Conservation (phyloP, 2,888 invertebrate genomes). For the Strigamia crassipes region DNA sequence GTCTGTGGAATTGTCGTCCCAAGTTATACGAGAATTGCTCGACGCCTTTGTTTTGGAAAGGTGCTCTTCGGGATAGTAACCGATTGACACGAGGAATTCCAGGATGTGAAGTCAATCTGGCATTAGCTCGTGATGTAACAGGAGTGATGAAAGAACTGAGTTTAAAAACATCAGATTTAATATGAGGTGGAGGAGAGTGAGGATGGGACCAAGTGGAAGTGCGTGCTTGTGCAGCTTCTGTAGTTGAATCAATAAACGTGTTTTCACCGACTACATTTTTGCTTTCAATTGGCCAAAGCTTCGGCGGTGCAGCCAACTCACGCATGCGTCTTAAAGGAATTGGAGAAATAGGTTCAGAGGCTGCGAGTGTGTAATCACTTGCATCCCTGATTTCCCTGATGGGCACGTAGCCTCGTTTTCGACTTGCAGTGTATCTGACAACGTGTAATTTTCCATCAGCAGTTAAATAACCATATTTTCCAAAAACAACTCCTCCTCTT, state of each 20-base stretch:
- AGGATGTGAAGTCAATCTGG: neutral
- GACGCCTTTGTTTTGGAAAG: neutral
- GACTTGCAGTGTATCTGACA: constrained; percentile 49
- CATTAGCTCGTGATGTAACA: neutral
- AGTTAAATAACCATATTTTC: constrained; percentile 50
- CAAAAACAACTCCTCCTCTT: constrained; percentile 49
- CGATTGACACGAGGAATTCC: neutral
- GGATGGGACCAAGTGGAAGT: neutral
- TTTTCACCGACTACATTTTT: neutral
- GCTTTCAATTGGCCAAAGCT: constrained; percentile 20
- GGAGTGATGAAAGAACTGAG: neutral
- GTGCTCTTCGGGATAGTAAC: neutral
- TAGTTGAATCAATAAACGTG: neutral
- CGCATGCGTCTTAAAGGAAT: constrained; percentile 43
- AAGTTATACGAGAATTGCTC: constrained; percentile 34
- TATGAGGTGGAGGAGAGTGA: no score
- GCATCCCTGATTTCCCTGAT: constrained; percentile 47
- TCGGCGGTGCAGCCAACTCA: constrained; percentile 14
- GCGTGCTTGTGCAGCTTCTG: neutral
- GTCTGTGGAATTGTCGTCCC: constrained; percentile 36
- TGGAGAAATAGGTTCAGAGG: constrained; percentile 41
- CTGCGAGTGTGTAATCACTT: neutral
- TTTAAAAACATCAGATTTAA: neutral
- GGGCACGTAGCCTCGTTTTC: constrained; percentile 49
- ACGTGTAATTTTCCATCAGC: constrained; percentile 48